Evolutionary conservation across 2,113 vertebrate species (phyloP).

Genomic region (Scatophagus argus): DNA sequence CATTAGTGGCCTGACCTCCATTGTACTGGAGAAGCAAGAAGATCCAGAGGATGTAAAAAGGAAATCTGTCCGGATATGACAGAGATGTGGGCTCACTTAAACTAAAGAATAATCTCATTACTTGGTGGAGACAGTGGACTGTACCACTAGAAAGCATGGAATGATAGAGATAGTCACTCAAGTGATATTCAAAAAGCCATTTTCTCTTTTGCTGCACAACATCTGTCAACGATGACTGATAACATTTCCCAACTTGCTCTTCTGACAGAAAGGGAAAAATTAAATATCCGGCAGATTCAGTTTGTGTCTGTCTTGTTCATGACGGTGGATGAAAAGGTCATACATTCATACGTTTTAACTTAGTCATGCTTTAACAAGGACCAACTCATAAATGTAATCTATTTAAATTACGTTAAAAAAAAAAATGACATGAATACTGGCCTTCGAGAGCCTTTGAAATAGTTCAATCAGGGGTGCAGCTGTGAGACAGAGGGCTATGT

Average conservation of each 20-base stretch:
- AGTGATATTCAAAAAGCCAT: constrained; percentile 68
- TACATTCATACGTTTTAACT: constrained; percentile 13
- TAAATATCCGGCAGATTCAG: constrained; percentile 37
- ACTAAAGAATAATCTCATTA: constrained; percentile 75
- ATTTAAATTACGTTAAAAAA: background rate
- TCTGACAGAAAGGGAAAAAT: constrained; percentile 44
- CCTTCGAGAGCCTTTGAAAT: background rate
- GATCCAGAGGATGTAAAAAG: constrained; percentile 64
- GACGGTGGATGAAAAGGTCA: constrained; percentile 32
- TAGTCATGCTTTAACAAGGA: background rate
- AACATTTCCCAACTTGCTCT: constrained; percentile 68
- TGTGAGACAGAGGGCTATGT: background rate
- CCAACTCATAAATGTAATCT: background rate
- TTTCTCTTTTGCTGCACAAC: constrained; percentile 61
- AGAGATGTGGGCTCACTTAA: constrained; percentile 73
- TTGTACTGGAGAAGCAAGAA: constrained; percentile 60
- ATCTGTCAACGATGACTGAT: constrained; percentile 69
- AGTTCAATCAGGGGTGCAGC: constrained; percentile 8
- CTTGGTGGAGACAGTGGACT: constrained; percentile 53
- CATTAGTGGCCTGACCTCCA: constrained; percentile 75
- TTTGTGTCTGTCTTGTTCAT: constrained; percentile 17
- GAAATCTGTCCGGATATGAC: constrained; percentile 73
- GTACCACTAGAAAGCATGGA: constrained; percentile 61
- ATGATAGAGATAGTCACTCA: constrained; percentile 52
- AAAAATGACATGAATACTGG: background rate